Base-by-base conservation (phyloP, 1,140 invertebrate genomes). In the Pachyrhynchus sulphureomaculatus region DNA sequence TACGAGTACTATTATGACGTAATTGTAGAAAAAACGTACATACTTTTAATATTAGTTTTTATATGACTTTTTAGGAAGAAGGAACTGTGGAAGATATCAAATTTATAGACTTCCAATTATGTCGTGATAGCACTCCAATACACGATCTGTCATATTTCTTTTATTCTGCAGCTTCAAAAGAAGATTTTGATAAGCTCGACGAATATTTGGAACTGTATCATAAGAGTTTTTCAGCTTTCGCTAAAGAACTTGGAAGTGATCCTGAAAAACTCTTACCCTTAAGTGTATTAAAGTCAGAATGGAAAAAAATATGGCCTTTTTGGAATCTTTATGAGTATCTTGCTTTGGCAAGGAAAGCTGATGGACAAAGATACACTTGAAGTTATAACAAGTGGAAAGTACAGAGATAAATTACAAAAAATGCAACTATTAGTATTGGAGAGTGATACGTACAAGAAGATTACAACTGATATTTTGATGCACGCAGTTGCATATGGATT, bases 131-230 rank as follows among this genome's bases (percentile, higher is more conserved):
- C 1, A 84, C 82, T 3, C 84, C 84, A 3, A 77, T 82, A 2
- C 78, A 78, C 0, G 84, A 86, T 59, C 61, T 86, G 29, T 77
- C 79, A 0, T 84, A 84, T 61, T 83, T 80, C 49, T 72, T 86
- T 3, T 85, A 81, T 56, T 79, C 79, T 60, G 80, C 78, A 49
- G 80, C 82, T 0, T 77, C 80, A n/a, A 67, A 76, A 48, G 63
- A 75, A 8, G 75, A 84, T 26, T 72, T 83, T 9, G 57, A 69
- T 23, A 54, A 75, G 55, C 80, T 81, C 29, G 67, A 81, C 6
- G 39, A 75, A 21, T 69, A 84, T 12, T 37, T 86, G 0, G 59
- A 83, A 33, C 65, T 81, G 6, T 86, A 86, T 72, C 78, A 84
- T 56, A 61, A 74, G 12, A 78, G 79, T 33, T 70, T 86, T 37